Evolutionary conservation across 1,140 invertebrate species (phyloP), one percentile per base, ranked within the genome.

Genomic region (Drosophila chauvacae): DNA sequence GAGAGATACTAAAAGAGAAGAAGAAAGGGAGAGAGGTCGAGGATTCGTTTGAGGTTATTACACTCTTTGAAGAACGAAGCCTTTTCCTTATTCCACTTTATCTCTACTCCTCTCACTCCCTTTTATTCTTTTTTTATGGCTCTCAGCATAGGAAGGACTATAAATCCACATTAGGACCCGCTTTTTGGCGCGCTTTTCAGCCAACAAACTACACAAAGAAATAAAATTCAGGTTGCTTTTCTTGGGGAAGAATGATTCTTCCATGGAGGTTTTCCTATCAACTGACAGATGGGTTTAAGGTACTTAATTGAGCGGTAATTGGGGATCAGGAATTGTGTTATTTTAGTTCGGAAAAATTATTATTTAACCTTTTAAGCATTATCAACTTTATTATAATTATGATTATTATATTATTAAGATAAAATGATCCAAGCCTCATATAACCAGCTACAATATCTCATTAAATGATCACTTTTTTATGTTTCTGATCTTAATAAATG

Each of bases 1-100:
- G 16, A 59, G 44, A 18, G 51, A 50, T 37, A 50, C 30, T 30
- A 26, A 26, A 1, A 30, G 28, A 30, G 26, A 41, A 37, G n/a
- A 26, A 59, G 65, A 33, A 48, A 50, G 61, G 42, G 65, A 48
- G 61, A 41, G 26, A 48, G 66, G 70, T 72, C 64, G 66, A 74
- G 80, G 75, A 57, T 74, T 69, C 76, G 63, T 63, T 71, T 71
- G 63, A 61, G 81, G 81, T 84, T 84, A 85, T 77, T 84, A 84
- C 81, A 85, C 81, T 84, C 81, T 42, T 26, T 26, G 13, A 33
- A 44, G 33, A 64, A 56, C 20, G 18, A 50, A 64, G 45, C 30
- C 69, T 74, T 56, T 62, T 61, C 70, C 47, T 39, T 30, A 56
- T 45, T 45, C 64, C 39, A 33, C 48, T 30, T 68, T 35, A 42